These are phyloP conservation scores for Atlantisia rogersi DNA, from an alignment of 2,113 vertebrate genomes.

Conservation along the genomic window DNA sequence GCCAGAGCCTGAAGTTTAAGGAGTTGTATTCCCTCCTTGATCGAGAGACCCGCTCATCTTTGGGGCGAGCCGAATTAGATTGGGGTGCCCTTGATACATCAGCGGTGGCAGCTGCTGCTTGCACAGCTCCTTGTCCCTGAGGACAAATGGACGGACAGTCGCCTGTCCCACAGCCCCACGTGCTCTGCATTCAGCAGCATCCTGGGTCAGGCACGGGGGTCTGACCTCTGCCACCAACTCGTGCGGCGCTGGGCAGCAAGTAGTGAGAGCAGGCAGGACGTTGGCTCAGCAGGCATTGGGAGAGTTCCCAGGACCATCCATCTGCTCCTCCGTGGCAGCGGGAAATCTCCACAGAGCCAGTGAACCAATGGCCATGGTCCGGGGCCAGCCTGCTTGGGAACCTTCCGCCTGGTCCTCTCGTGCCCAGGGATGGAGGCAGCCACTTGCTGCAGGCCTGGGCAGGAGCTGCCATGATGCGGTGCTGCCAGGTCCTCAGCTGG, in stretches of 20 bases:
- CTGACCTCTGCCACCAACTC: rapidly evolving
- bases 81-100: neutral
- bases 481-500: conserved; percentile 41
- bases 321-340: neutral
- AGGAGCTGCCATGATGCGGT: rapidly evolving
- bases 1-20: neutral
- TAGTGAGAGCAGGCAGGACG: neutral
- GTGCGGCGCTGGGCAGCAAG: neutral
- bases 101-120: rapidly evolving
- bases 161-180: neutral
- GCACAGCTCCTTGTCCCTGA: rapidly evolving
- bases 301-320: neutral
- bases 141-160: rapidly evolving
- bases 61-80: rapidly evolving
- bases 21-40: rapidly evolving
- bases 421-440: neutral
- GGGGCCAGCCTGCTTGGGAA: neutral
- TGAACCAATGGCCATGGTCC: rapidly evolving
- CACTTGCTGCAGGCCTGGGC: neutral
- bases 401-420: neutral
- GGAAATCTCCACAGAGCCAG: neutral
- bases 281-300: neutral
- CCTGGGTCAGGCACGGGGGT: rapidly evolving
- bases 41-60: rapidly evolving
- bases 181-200: neutral